These are phyloP conservation scores for Stercorarius parasiticus DNA, from an alignment of 2,113 vertebrate species.

Conservation along the genomic window DNA sequence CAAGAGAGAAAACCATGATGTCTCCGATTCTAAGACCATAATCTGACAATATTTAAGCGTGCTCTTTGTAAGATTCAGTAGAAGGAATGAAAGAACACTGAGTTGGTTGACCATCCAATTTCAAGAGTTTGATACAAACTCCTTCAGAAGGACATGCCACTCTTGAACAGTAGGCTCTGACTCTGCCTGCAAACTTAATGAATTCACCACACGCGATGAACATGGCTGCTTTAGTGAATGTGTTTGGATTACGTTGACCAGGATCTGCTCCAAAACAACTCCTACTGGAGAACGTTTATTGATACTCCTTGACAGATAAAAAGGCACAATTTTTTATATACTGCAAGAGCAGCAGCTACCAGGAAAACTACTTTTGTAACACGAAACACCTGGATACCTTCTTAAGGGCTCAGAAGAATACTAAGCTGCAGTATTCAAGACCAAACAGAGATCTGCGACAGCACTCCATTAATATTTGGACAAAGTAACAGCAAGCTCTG, in stretches of 20 bases:
- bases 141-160: background rate
- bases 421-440: background rate
- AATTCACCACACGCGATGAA: background rate
- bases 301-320: background rate
- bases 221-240: background rate
- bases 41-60: background rate
- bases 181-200: background rate
- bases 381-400: background rate
- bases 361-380: background rate
- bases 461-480: background rate
- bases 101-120: background rate
- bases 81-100: background rate
- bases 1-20: background rate
- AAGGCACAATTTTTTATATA: background rate
- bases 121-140: background rate
- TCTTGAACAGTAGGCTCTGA: background rate
- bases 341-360: background rate
- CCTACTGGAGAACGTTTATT: background rate
- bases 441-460: background rate
- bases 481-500: background rate
- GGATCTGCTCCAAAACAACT: background rate
- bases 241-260: fast-evolving
- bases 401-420: background rate
- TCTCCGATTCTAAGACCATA: background rate
- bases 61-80: background rate